Base-by-base conservation (phyloP, 2,797 vertebrate species). In the Pseudomugil tenellus region DNA sequence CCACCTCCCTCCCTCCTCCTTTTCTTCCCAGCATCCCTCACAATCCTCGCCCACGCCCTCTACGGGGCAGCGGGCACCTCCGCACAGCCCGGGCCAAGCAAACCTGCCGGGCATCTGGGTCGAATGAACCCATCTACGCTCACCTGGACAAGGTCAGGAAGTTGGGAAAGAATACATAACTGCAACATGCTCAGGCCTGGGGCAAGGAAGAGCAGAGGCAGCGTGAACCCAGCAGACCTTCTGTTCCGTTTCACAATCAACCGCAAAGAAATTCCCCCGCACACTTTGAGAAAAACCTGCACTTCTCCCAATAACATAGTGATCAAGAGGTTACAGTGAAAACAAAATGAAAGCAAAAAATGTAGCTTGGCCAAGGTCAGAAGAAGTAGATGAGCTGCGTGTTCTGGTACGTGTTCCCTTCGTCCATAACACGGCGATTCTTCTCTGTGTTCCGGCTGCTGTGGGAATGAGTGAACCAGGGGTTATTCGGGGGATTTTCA, bases 61-160 rank as follows among this genome's bases (percentile, higher is more conserved):
- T 63, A 83, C 81, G n/a, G 84, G 88, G 74, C 73, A 58, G 78
- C 72, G 77, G 84, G 82, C 80, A 80, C 87, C 89, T 87, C 84
- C 77, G 63, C 84, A 41, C 81, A 35, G 76, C 72, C 72, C 74
- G 5, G 72, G 83, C 77, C 75, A 84, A 74, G 39, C 80, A 64
- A 72, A 75, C 68, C 85, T 84, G 80, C 83, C 79, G 72, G 83
- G 77, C 71, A 77, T 77, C 65, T 83, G 77, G 74, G 77, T 74
- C 60, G 67, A 63, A 58, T 60, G 71, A 86, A 69, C 83, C 81
- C 4, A 25, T 63, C 72, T 57, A 13, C 53, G 2, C 65, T 84
- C 80, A 85, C 81, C 85, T 83, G 84, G 78, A 83, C 86, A 89
- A 91, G 89, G 89, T 90, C 86, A 89, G 78, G 70, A 72, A 87